Conservation (phyloP, 2,113 vertebrate genomes). For the Pyxicephalus adspersus region DNA sequence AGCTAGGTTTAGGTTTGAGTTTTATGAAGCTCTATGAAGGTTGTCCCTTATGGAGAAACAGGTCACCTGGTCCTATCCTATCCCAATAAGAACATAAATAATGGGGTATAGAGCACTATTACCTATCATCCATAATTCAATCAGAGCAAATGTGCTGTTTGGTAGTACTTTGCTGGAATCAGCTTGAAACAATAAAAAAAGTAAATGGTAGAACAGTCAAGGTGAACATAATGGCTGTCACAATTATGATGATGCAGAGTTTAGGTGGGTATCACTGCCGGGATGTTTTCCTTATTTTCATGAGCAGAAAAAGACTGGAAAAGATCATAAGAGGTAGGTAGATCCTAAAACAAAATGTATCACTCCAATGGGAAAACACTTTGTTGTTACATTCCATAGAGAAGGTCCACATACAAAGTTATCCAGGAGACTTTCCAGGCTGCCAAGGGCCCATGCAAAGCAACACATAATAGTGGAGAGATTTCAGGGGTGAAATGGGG, state of each 20-base stretch:
- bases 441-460: slow-evolving; percentile 64
- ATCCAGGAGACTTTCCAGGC: slow-evolving; percentile 58
- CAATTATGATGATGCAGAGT: slow-evolving; percentile 29
- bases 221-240: slow-evolving; percentile 51
- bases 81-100: slow-evolving; percentile 51
- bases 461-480: slow-evolving; percentile 53
- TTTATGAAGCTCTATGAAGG: slow-evolving; percentile 48
- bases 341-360: slow-evolving; percentile 51
- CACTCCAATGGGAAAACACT: neutral
- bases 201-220: slow-evolving; percentile 33
- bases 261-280: neutral
- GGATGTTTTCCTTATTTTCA: slow-evolving; percentile 54
- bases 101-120: slow-evolving; percentile 26
- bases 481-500: slow-evolving; percentile 49
- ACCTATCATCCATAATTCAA: too few relatives aligned
- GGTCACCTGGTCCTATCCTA: neutral
- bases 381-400: rapidly evolving
- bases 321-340: slow-evolving; percentile 51
- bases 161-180: neutral
- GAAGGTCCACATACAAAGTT: slow-evolving; percentile 58
- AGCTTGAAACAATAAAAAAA: slow-evolving; percentile 37
- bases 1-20: too few relatives aligned
- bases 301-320: slow-evolving; percentile 25
- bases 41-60: slow-evolving; percentile 8
- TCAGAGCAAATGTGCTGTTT: too few relatives aligned